Evolutionary conservation across 2,797 vertebrate genomes (phyloP), one percentile per base, ranked within the genome.

Genomic region (Carcharodon carcharias): DNA sequence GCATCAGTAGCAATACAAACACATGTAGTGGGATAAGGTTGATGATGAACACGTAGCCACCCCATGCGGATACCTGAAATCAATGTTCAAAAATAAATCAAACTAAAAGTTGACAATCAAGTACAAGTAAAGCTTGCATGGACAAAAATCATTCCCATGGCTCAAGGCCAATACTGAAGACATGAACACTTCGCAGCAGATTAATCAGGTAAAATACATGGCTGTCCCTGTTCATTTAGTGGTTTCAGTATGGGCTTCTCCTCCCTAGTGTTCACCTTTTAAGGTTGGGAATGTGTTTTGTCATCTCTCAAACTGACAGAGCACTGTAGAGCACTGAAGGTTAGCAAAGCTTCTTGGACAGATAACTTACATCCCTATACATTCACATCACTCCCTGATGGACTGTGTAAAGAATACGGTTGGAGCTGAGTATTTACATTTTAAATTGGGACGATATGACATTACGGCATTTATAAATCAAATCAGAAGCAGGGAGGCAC

Each of bases 21-120:
- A 99, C 99, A 96, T 99, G 99, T 97, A 99, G 98, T 77, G 99
- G 99, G 97, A 99, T 99, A 97, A 99, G 98, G 97, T 99, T 99
- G 98, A 99, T 99, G 96, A 99, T 99, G 96, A 99, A 99, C 96
- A 99, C 99, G 96, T 99, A 99, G 96, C 99, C 99, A 97, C 99
- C 99, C 99, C 99, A 99, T 35, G 99, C 99, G 63, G 99, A 99
- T 96, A 99, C 99, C 99, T 99, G 96, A 0, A 28, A 96, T 96
- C 97, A 97, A 97, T 14, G 50, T 96, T 31, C 0, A 96, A 97
- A 97, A 96, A 96, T 23, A 96, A 96, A 96, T 85, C 26, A 95
- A 96, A 35, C 54, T 26, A 69, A 95, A 88, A 69, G 40, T 95
- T 71, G 11, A 50, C 16, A 18, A 14, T 93, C 9, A 93, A 67